Evolutionary conservation across 2,113 vertebrate genomes (phyloP).

Genomic region (Rhagologus leucostigma): DNA sequence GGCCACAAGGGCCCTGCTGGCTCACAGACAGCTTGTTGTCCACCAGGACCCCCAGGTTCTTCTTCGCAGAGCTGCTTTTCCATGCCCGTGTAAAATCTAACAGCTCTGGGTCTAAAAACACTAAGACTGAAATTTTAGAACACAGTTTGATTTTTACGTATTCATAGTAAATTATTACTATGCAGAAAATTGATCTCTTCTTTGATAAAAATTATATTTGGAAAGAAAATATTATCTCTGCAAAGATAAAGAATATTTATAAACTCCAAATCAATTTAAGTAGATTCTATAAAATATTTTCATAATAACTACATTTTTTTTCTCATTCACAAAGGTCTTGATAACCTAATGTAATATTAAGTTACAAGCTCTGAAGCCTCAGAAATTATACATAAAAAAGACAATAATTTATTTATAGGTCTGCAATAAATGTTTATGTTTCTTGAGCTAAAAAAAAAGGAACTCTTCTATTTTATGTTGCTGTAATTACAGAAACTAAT

Average conservation of each 20-base stretch:
- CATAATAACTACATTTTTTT: background rate
- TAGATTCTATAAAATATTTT: background rate
- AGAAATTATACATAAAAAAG: background rate
- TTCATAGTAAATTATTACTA: background rate
- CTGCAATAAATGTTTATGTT: background rate
- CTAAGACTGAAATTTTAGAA: background rate
- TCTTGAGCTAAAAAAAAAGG: background rate
- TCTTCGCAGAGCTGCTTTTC: background rate
- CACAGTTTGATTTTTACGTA: background rate
- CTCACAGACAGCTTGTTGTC: background rate
- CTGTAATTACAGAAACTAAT: background rate
- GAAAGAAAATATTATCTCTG: background rate
- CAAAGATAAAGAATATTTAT: background rate
- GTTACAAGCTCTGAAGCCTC: background rate
- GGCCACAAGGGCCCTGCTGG: background rate
- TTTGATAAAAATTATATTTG: background rate
- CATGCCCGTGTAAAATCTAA: background rate
- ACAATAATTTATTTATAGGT: background rate
- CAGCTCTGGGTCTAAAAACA: background rate
- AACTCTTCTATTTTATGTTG: background rate
- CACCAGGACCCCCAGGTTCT: accelerated
- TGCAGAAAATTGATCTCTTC: background rate
- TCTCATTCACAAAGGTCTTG: background rate
- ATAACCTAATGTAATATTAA: background rate
- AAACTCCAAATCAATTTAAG: background rate